Percentiles rank a stretch among this genome's conserved stretches.
Conservation (phyloP, 2,888 invertebrate genomes). For the Temnothorax unifasciatus region DNA sequence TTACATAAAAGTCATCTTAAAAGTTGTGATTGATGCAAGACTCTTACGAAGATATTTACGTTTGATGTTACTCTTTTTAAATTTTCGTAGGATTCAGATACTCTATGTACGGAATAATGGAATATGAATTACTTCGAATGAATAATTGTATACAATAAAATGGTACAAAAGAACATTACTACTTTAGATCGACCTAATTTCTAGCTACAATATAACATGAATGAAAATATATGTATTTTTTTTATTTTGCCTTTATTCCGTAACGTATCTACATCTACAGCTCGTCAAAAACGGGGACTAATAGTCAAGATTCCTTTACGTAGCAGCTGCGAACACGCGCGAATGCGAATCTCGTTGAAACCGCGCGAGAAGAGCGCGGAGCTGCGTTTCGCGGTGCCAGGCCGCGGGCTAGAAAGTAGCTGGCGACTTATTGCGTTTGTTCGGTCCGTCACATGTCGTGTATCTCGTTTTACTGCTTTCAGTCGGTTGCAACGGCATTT, state of each 20-base stretch:
- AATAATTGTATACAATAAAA: background rate
- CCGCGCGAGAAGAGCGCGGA: slow-evolving; percentile 62
- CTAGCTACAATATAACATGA: background rate
- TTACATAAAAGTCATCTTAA: slow-evolving; percentile 4
- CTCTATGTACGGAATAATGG: background rate
- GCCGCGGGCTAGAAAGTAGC: slow-evolving; percentile 83
- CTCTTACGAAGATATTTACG: background rate
- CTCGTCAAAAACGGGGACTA: background rate
- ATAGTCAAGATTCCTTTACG: background rate
- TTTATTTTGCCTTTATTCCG: background rate
- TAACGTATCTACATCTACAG: background rate
- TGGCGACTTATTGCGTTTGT: slow-evolving; percentile 74
- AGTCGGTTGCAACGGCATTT: slow-evolving; percentile 65
- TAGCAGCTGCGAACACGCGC: background rate
- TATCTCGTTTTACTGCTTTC: slow-evolving; percentile 61
- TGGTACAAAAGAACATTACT: background rate
- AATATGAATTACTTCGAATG: background rate
- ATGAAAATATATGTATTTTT: background rate
- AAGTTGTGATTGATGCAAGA: background rate
- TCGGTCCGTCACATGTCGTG: slow-evolving; percentile 56
- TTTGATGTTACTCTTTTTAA: background rate
- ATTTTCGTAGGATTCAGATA: background rate
- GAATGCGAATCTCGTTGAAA: slow-evolving; percentile 14
- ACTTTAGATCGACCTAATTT: background rate
- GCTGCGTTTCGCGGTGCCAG: slow-evolving; percentile 64